Conservation (phyloP, 2,797 vertebrate genomes). For the Poecilia picta region DNA sequence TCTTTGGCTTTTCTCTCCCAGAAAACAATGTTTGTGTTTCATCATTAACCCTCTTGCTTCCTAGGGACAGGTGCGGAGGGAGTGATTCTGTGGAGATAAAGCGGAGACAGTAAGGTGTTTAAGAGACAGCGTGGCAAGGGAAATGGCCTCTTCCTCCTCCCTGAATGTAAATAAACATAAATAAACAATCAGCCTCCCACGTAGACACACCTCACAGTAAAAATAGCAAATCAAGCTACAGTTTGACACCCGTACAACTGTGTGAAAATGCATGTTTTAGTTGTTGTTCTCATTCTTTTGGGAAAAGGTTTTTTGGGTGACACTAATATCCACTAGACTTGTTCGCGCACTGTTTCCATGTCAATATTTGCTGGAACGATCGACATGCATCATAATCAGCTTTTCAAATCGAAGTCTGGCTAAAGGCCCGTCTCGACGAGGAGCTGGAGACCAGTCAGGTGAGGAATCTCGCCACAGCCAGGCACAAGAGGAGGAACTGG, state of each 20-base stretch:
- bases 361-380: constrained; percentile 88
- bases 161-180: constrained; percentile 76
- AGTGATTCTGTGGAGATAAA: constrained; percentile 46
- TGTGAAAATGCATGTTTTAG: constrained; percentile 38
- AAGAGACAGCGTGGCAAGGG: constrained; percentile 50
- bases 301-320: constrained; percentile 22
- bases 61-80: constrained; percentile 57
- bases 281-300: constrained; percentile 23
- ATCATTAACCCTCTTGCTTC: constrained; percentile 71
- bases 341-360: constrained; percentile 83
- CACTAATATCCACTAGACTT: constrained; percentile 59
- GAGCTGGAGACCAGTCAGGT: constrained; percentile 91
- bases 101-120: constrained; percentile 53
- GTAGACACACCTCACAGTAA: constrained; percentile 26
- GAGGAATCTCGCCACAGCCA: constrained; percentile 89
- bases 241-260: constrained; percentile 31
- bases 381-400: constrained; percentile 91
- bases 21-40: constrained; percentile 71
- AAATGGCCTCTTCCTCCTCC: constrained; percentile 63
- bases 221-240: constrained; percentile 38
- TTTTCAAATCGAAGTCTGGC: constrained; percentile 87
- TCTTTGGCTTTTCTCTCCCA: constrained; percentile 57
- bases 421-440: constrained; percentile 92
- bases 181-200: constrained; percentile 60
- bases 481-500: constrained; percentile 86